Evolutionary conservation across 2,113 vertebrate genomes (phyloP), one percentile per base, ranked within the genome.

Genomic region (Tonatia bakeri): DNA sequence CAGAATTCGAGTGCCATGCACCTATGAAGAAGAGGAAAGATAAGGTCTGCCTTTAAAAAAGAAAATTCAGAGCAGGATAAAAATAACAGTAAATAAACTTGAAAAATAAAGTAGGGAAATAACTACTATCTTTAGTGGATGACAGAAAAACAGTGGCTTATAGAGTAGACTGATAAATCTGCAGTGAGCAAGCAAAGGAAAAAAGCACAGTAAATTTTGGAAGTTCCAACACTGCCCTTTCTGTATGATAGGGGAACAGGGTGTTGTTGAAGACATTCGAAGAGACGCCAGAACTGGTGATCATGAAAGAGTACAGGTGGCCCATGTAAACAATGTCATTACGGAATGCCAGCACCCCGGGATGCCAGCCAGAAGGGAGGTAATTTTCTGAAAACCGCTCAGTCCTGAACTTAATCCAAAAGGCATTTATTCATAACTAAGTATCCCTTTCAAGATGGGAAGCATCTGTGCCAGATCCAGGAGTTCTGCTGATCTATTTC

Each of bases 331-430:
- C 81, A 91, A 80, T 24, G 36, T 65, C 89, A 93, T 87, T 87
- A 94, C 22, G 91, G 33, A 87, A 54, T 92, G 90, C 83, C 92
- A 81, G 0, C 67, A 59, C 83, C 79, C 94, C 85, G 87, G 86
- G 94, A 93, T 56, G 45, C 31, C 72, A 87, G 75, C 83, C 96
- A 97, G 93, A 92, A 90, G 81, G 26, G 40, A 91, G 45, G 64
- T 94, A 95, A 96, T 97, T 97, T 96, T 96, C 83, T 92, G 80
- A 95, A 96, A 95, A 95, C 54, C 86, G 64, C 75, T 91, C 61
- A 45, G 16, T 92, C 22, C 52, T 96, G 83, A 96, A 94, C 65
- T 96, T 95, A 87, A 94, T 94, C 94, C 96, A 96, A 97, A 95
- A 92, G 14, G 65, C 80, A 95, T 93, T 67, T 80, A 92, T 93